These are phyloP conservation scores for Steinernema feltiae DNA, from an alignment of 1,140 invertebrate species.

Conservation along the genomic window DNA sequence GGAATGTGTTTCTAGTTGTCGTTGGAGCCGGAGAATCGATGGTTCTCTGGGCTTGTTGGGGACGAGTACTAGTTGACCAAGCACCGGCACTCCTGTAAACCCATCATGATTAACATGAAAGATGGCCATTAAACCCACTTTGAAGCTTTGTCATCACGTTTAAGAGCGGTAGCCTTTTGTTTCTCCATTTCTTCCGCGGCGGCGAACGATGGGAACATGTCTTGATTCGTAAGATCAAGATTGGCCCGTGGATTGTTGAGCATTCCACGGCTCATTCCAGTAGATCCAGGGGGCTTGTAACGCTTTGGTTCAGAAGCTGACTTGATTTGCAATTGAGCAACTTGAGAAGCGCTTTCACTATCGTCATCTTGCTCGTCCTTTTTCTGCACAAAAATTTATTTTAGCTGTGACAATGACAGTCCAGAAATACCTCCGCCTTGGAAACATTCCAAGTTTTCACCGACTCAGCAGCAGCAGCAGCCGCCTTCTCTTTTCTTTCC, in stretches of 20 bases:
- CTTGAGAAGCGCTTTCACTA: too few relatives aligned
- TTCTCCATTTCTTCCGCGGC: neutral
- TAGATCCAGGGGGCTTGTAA: neutral
- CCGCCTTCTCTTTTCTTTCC: neutral
- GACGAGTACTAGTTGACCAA: neutral
- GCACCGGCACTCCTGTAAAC: neutral
- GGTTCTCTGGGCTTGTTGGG: neutral
- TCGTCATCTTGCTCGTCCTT: neutral
- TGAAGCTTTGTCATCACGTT: neutral
- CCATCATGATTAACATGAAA: neutral
- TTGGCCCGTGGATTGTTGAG: neutral
- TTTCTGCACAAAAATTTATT: too few relatives aligned
- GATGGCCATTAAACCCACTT: neutral
- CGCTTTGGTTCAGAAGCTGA: too few relatives aligned
- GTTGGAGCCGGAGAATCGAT: neutral
- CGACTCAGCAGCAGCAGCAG: neutral
- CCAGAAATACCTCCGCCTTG: neutral
- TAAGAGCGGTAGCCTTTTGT: neutral
- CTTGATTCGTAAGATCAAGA: neutral
- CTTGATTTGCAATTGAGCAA: too few relatives aligned
- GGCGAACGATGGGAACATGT: neutral
- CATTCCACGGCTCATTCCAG: neutral
- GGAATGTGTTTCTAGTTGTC: neutral
- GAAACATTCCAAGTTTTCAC: neutral
- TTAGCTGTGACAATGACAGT: too few relatives aligned